phyloP scores from a whole-genome alignment of 2,888 invertebrate genomes.

The Noctuana brunneofusca region DNA sequence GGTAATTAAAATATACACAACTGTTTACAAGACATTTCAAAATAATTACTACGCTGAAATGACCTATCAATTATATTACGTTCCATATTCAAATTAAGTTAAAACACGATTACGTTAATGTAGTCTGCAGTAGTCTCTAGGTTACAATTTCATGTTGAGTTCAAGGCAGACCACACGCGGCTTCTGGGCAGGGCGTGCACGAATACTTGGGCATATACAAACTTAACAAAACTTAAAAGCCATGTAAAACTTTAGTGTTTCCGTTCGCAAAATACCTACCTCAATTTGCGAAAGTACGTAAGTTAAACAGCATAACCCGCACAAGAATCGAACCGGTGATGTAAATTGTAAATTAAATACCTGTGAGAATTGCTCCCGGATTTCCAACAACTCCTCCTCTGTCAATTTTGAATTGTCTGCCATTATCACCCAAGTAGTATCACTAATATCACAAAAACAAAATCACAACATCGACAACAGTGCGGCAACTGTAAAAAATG shows the following conservation, averaged over 20 bases:
- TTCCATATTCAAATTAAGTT: too few relatives aligned
- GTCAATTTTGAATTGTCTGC: constrained; percentile 83
- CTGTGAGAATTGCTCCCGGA: constrained; percentile 89
- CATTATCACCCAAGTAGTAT: constrained; percentile 67
- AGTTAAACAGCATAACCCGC: not conserved
- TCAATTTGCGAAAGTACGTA: not conserved
- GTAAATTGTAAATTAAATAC: constrained; percentile 77
- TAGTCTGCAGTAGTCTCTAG: too few relatives aligned
- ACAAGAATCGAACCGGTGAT: constrained; percentile 8
- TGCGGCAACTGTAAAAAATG: constrained; percentile 42
- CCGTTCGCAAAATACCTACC: not conserved
- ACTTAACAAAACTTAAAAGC: not conserved
- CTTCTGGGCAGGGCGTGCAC: not conserved
- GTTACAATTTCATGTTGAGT: constrained; percentile 26
- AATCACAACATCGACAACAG: constrained; percentile 65
- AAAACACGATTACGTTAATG: too few relatives aligned
- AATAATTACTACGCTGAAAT: too few relatives aligned
- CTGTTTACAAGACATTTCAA: too few relatives aligned
- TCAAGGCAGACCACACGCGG: constrained; percentile 33
- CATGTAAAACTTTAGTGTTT: not conserved
- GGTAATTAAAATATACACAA: too few relatives aligned
- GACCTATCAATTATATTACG: too few relatives aligned
- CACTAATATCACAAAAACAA: constrained; percentile 71
- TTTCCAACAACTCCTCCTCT: constrained; percentile 88
- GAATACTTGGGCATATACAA: not conserved